These are phyloP conservation scores for Phainopepla nitens DNA, from an alignment of 2,113 vertebrate genomes.

Conservation along the genomic window DNA sequence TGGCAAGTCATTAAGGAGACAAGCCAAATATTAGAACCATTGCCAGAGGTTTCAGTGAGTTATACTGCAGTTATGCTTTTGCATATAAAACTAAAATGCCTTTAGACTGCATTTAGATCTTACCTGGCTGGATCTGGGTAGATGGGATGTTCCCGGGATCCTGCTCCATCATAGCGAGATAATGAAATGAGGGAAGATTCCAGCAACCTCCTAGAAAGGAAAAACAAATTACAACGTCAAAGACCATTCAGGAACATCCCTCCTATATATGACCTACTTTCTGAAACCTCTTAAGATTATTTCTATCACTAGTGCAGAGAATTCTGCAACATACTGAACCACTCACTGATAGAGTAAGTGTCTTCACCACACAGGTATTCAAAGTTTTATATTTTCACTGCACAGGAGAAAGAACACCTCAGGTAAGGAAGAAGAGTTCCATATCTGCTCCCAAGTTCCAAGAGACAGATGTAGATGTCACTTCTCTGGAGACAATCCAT, in stretches of 20 bases:
- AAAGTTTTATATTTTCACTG: not conserved
- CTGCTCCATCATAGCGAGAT: constrained; percentile 94
- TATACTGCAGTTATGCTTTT: not conserved
- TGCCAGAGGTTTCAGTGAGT: not conserved
- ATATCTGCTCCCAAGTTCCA: not conserved
- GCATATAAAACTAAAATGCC: not conserved
- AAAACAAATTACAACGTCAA: constrained; percentile 62
- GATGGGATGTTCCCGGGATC: constrained; percentile 96
- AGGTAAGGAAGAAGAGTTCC: not conserved
- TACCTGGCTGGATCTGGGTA: constrained; percentile 98
- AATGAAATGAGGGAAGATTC: constrained; percentile 95
- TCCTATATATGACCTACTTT: not conserved
- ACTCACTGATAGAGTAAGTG: not conserved
- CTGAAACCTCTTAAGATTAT: not conserved
- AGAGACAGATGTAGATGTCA: not conserved
- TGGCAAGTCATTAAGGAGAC: not conserved
- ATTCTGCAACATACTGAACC: not conserved
- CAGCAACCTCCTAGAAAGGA: constrained; percentile 86
- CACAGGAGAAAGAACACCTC: not conserved
- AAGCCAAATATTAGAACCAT: not conserved
- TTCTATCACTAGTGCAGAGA: not conserved
- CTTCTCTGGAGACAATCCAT: not conserved
- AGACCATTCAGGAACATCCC: constrained; percentile 27
- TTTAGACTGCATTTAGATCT: constrained; percentile 52
- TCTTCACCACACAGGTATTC: not conserved